Evolutionary conservation across 2,113 vertebrate species (phyloP), one percentile per base, ranked within the genome.

Genomic region (Mus musculus): DNA sequence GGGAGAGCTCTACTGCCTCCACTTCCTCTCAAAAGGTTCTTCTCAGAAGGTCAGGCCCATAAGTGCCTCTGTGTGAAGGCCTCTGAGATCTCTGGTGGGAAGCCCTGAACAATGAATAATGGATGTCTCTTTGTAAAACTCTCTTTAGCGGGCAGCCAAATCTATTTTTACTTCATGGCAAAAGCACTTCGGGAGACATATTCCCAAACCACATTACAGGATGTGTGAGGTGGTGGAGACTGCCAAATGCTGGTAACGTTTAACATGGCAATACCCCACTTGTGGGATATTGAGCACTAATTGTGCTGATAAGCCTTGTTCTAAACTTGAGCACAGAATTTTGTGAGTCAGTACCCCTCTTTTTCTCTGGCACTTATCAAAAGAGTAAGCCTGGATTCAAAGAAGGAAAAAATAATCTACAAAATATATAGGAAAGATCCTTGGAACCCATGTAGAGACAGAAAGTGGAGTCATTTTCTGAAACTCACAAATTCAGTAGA

Each of bases 161-260:
- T 88, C 67, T 97, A 94, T 97, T 96, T 97, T 96, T 95, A 92
- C 91, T 97, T 97, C 86, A 92, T 96, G 92, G 91, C 73, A 91
- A 96, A 97, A 97, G 94, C 59, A 88, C 89, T 97, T 90, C 78
- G 82, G 84, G 94, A 91, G 86, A 91, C 88, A 89, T 95, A 96
- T 59, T 98, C 96, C 93, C 86, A 97, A 95, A 96, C 52, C 93
- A 95, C 5, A n/a, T 96, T 95, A 90, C 91, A 78, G 71, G 93
- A 52, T 36, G 56, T 89, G 94, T 95, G 91, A 97, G 56, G 91
- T 82, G 85, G 72, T 2, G 7, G 89, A 71, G 90, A 73, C 5
- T 89, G 92, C 97, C 94, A 93, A 75, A 88, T 67, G 28, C 26
- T 80, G 67, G 90, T 1, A 12, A 90, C 76, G 89, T 82, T 95